Conservation (phyloP, 2,113 vertebrate species). For the Rattus norvegicus region GRCr8 NC_086021.1:128873001-128873500, state of each 20-base stretch:
- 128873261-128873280: no score
- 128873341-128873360: background rate
- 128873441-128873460: slow-evolving; percentile 12
- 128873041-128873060: background rate
- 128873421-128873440: background rate
- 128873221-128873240: no score
- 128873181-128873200: no score
- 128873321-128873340: slow-evolving; percentile 6
- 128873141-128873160: no score
- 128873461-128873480: background rate
- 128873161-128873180: no score
- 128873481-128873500: background rate
- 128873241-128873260: no score
- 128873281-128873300: no score
- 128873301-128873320: slow-evolving; percentile 22
- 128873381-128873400: background rate
- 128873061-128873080: slow-evolving; percentile 27
- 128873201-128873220: no score
- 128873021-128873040: slow-evolving; percentile 12
- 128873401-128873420: slow-evolving; percentile 18
- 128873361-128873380: background rate
- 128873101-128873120: no score
- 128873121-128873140: no score
- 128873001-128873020: background rate
- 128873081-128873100: slow-evolving; percentile 29